A percentile compares a stretch with the other conserved stretches of the same genome.
Evolutionary conservation across 2,888 invertebrate genomes (phyloP).

Genomic region (Cecidostiba fungosa): DNA sequence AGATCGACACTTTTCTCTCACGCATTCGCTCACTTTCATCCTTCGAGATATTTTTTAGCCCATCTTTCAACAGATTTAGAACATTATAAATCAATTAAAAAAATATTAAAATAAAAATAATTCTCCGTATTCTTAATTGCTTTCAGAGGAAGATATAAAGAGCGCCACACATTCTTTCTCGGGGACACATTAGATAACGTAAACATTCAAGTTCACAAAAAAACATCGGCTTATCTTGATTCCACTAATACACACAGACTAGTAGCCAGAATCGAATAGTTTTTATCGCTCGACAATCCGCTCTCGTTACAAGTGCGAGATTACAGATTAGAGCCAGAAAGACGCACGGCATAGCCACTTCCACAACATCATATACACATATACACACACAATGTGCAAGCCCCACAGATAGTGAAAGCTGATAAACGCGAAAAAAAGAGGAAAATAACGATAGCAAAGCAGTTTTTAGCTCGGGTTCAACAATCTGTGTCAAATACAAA

Average conservation of each 20-base stretch:
- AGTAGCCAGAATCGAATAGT: not conserved
- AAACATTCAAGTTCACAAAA: not conserved
- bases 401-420: constrained; percentile 17
- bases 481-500: constrained; percentile 73
- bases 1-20: not conserved
- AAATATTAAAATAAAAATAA: no score
- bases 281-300: not conserved
- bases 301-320: constrained; percentile 17
- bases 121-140: no score
- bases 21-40: not conserved
- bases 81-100: no score
- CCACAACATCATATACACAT: not conserved
- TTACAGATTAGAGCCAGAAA: constrained; percentile 10
- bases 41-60: no score
- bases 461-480: constrained; percentile 72
- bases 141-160: not conserved
- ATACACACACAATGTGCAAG: not conserved
- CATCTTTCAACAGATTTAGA: no score
- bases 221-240: constrained; percentile 1
- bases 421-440: constrained; percentile 44
- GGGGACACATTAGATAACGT: not conserved
- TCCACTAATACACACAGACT: not conserved
- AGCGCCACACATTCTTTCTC: not conserved
- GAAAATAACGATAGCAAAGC: constrained; percentile 57
- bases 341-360: not conserved